Percentiles rank a stretch among this genome's conserved stretches.
Evolutionary conservation across 2,888 invertebrate species (phyloP).

Genomic region (Andrena camellia): DNA sequence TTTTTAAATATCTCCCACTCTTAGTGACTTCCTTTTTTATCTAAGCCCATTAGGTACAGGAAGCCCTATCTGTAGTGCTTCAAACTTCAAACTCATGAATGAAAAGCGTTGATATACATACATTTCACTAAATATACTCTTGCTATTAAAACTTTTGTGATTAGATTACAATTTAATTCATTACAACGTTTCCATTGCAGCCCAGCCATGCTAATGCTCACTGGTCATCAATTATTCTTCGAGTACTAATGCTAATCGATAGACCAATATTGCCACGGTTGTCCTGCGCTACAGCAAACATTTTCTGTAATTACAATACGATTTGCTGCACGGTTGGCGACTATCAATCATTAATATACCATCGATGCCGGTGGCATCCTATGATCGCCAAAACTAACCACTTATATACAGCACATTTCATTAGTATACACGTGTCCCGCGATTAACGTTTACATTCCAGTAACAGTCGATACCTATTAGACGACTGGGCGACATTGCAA

Average conservation of each 20-base stretch:
- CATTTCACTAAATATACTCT: background rate
- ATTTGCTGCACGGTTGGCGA: constrained; percentile 20
- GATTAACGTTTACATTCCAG: constrained; percentile 58
- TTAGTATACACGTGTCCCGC: constrained; percentile 46
- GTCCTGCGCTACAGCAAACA: background rate
- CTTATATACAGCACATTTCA: constrained; percentile 41
- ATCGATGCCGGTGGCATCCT: constrained; percentile 4
- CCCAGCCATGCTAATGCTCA: background rate
- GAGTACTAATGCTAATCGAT: constrained; percentile 15
- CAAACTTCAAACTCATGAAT: too few relatives aligned
- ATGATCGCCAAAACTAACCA: constrained; percentile 35
- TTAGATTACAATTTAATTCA: background rate
- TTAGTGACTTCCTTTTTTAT: too few relatives aligned
- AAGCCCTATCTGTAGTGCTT: too few relatives aligned
- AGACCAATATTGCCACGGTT: background rate
- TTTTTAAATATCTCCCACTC: too few relatives aligned
- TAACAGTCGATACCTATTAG: constrained; percentile 62
- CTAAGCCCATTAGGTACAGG: too few relatives aligned
- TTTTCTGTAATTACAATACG: constrained; percentile 40
- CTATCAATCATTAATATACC: constrained; percentile 28
- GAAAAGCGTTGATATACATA: background rate
- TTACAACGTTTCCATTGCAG: too few relatives aligned
- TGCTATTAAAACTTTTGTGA: background rate
- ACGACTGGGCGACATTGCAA: constrained; percentile 49
- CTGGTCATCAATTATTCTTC: background rate